Evolutionary conservation across 2,888 invertebrate genomes (phyloP).

Genomic region (Herminia tarsipennalis): DNA sequence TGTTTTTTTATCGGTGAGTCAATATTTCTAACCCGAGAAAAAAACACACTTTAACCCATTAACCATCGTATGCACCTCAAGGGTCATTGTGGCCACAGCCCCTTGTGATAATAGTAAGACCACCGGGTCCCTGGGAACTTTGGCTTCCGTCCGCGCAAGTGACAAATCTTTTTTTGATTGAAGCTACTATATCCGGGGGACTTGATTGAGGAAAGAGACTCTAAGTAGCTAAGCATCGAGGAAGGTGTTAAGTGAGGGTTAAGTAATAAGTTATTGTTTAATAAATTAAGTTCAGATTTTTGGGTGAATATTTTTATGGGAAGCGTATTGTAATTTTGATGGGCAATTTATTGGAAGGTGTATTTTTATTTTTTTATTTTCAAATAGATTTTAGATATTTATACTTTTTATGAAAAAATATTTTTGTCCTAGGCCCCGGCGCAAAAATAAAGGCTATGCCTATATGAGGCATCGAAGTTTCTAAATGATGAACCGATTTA

Average conservation of each 20-base stretch:
- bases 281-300: background rate
- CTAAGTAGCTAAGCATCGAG: conserved; percentile 11
- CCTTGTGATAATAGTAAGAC: conserved; percentile 72
- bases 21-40: background rate
- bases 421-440: no score
- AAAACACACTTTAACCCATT: background rate
- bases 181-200: conserved; percentile 64
- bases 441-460: no score
- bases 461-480: no score
- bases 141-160: conserved; percentile 68
- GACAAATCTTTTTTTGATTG: conserved; percentile 86
- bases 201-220: conserved; percentile 33
- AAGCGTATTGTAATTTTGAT: no score
- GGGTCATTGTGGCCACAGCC: conserved; percentile 72
- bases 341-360: no score
- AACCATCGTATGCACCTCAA: conserved; percentile 46
- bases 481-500: no score
- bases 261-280: conserved; percentile 7
- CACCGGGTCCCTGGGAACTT: conserved; percentile 72
- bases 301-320: no score
- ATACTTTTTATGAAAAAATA: no score
- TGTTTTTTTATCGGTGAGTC: no score
- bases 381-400: no score
- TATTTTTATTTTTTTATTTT: no score
- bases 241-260: conserved; percentile 8